Conservation (phyloP, 2,888 invertebrate genomes). For the Empis livida region DNA sequence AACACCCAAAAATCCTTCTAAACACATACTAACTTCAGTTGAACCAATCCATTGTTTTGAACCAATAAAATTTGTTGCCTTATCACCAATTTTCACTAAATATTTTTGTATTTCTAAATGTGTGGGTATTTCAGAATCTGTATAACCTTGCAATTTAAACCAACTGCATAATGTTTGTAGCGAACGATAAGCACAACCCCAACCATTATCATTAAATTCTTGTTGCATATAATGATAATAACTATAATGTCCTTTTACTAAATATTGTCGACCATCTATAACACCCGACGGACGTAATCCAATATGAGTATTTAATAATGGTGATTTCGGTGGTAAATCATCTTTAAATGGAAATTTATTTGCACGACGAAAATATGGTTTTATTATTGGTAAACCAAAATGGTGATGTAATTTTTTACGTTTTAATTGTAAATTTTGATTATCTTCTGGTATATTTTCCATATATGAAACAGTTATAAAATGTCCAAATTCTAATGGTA, state of each 20-base stretch:
- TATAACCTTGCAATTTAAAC: conserved; percentile 83
- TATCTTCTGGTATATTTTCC: conserved; percentile 49
- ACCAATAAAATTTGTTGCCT: conserved; percentile 71
- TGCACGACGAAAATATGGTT: conserved; percentile 62
- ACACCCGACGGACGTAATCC: conserved; percentile 31
- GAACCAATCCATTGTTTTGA: conserved; percentile 97
- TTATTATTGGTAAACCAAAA: conserved; percentile 51
- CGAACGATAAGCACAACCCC: conserved; percentile 99
- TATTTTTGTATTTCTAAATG: conserved; percentile 86
- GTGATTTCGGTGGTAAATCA: conserved; percentile 33
- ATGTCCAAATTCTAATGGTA: conserved; percentile 57
- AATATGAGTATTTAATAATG: conserved; percentile 63
- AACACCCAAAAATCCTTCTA: conserved; percentile 67
- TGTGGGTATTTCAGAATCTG: conserved; percentile 59
- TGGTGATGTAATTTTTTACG: conserved; percentile 57
- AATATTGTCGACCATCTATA: conserved; percentile 38
- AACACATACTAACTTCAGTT: conserved; percentile 86
- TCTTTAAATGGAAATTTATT: conserved; percentile 48
- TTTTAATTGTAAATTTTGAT: conserved; percentile 45
- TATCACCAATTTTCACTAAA: conserved; percentile 89
- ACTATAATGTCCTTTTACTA: conserved; percentile 74
- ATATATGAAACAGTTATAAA: conserved; percentile 64
- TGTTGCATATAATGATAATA: conserved; percentile 98
- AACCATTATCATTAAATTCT: conserved; percentile 87
- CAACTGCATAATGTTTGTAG: conserved; percentile 94